Percentiles rank a stretch among this genome's conserved stretches.
These are phyloP conservation scores for Enteromius afrohamiltoni DNA, from an alignment of 2,797 vertebrate species.

Conservation along the genomic window DNA sequence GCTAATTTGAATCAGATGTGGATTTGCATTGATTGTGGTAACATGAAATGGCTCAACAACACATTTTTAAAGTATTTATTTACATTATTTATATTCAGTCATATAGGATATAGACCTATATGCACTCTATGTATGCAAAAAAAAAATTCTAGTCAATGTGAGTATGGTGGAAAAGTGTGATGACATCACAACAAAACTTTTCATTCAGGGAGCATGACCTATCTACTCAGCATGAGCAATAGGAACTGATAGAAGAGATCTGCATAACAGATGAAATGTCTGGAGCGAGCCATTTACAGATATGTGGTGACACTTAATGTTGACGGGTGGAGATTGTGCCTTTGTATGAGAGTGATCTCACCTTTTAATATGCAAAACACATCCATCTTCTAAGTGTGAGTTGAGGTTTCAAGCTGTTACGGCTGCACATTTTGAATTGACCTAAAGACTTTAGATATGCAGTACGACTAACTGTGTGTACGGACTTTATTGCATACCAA, in stretches of 20 bases:
- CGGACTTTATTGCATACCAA: not conserved
- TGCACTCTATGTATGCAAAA: not conserved
- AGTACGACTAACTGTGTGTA: not conserved
- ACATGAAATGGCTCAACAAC: not conserved
- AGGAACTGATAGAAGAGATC: conserved; percentile 26
- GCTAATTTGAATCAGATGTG: not conserved
- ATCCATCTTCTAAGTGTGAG: conserved; percentile 16
- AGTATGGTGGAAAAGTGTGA: not conserved
- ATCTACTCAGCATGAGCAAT: conserved; percentile 11
- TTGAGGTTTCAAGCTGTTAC: not conserved
- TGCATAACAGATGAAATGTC: conserved; percentile 39
- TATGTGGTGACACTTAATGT: not conserved
- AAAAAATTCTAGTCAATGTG: not conserved
- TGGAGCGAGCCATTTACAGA: conserved; percentile 22
- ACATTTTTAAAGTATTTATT: not conserved
- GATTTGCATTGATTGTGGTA: not conserved
- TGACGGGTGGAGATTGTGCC: not conserved
- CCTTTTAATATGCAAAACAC: conserved; percentile 31
- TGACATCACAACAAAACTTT: not conserved
- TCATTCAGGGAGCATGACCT: not conserved
- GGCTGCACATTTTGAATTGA: not conserved
- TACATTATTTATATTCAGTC: not conserved
- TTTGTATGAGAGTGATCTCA: not conserved
- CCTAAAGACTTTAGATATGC: not conserved
- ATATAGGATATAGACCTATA: not conserved